phyloP scores from a whole-genome alignment of 2,113 vertebrate species.

The Callorhinus ursinus region DNA sequence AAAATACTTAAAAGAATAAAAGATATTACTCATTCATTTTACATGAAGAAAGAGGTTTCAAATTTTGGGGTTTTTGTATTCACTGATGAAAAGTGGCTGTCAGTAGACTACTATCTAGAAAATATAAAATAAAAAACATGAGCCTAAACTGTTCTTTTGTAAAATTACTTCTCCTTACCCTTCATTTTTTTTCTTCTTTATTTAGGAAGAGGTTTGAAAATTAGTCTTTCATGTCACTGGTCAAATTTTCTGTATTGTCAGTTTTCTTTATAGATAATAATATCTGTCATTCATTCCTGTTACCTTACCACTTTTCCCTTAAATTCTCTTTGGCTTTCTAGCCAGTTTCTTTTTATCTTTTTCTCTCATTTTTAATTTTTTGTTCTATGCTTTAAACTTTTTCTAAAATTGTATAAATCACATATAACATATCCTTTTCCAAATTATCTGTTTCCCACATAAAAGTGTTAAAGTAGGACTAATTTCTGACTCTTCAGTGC shows the following conservation, averaged over 20 bases:
- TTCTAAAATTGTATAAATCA: not conserved
- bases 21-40: not conserved
- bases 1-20: conserved; percentile 20
- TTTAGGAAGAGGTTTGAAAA: not conserved
- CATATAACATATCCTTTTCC: not conserved
- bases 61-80: not conserved
- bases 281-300: not conserved
- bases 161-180: not conserved
- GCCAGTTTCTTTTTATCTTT: not conserved
- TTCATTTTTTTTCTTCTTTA: not conserved
- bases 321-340: not conserved
- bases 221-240: not conserved
- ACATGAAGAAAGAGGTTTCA: not conserved
- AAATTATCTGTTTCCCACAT: not conserved
- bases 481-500: not conserved
- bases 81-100: not conserved
- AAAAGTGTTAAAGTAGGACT: not conserved
- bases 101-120: not conserved
- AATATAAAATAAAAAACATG: not conserved
- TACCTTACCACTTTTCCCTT: not conserved
- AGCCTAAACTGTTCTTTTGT: not conserved
- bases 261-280: not conserved
- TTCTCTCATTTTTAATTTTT: not conserved
- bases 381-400: not conserved
- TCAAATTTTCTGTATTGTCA: not conserved